Evolutionary conservation across 2,888 invertebrate genomes (phyloP), one percentile per base, ranked within the genome.

Genomic region (Campoletis raptor): DNA sequence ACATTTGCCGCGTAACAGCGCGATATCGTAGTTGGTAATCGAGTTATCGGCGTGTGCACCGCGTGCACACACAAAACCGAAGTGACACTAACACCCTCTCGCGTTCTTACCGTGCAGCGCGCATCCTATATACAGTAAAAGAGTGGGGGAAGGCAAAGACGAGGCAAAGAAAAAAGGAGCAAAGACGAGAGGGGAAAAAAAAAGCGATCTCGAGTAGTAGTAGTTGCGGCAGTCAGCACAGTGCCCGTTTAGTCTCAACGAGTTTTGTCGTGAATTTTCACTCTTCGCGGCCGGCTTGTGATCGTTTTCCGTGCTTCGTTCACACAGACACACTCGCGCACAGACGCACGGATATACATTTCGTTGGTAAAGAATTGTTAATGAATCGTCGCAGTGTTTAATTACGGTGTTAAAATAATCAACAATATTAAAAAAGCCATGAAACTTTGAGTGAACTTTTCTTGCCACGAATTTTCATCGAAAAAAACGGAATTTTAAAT

Each of bases 1-100:
- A 74, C 84, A 67, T 87, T 77, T 81, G 83, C 79, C 85, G 88
- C 88, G 85, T 82, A 83, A 81, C 87, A 45, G 69, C 77, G 37
- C 69, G 64, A 30, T 66, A 83, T 85, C 83, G 74, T 81, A 81
- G 72, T 69, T 64, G 82, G 81, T 86, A 81, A 86, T 83, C 83
- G 86, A 83, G 83, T 85, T 88, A 85, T 83, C 87, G 80, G 79
- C 66, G 83, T 85, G 81, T 76, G 77, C 81, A 76, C 69, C 67
- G 66, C 74, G 48, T 18, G 52, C 64, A 77, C 61, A 30, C 48
- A 66, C 54, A n/a, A 30, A 10, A 4, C 12, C 40, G 66, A 21
- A 42, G 45, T 24, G 54, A 37, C 79, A 82, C 74, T 21, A 79
- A 69, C 57, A 66, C 79, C 42, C 70, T 54, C 66, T 76, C 74